Conservation (phyloP, 1,140 invertebrate species). For the Chironomus tepperi region DNA sequence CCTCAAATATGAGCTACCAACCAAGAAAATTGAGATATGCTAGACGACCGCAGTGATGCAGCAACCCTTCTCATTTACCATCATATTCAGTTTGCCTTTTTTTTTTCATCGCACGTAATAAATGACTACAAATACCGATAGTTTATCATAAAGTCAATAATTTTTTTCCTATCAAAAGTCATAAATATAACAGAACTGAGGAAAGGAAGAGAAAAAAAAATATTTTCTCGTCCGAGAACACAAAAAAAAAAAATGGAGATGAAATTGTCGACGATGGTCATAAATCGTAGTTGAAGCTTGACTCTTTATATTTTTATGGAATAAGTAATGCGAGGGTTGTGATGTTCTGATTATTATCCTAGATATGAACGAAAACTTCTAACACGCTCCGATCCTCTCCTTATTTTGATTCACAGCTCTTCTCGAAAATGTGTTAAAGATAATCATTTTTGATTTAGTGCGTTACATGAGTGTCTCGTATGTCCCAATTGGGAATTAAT, state of each 20-base stretch:
- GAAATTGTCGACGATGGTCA: neutral
- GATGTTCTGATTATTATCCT: neutral
- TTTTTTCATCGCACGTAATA: neutral
- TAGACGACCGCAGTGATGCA: too few relatives aligned
- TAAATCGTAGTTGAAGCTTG: neutral
- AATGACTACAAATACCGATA: constrained; percentile 4
- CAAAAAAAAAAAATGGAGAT: neutral
- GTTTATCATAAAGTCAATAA: constrained; percentile 22
- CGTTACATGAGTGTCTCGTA: neutral
- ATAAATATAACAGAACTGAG: constrained; percentile 16
- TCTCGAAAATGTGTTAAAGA: constrained; percentile 13
- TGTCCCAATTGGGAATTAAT: too few relatives aligned
- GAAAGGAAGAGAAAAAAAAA: neutral
- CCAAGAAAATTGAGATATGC: too few relatives aligned
- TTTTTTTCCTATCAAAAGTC: constrained; percentile 21
- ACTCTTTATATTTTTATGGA: neutral
- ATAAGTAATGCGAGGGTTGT: constrained; percentile 4
- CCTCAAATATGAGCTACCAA: too few relatives aligned
- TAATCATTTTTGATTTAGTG: constrained; percentile 14
- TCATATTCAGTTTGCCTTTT: neutral
- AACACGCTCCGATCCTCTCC: neutral
- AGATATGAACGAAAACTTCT: neutral
- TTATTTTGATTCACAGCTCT: neutral
- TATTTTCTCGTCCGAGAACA: neutral
- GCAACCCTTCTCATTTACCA: neutral